A percentile compares a stretch with the other conserved stretches of the same genome.
phyloP scores from a whole-genome alignment of 2,113 vertebrate species.

The Pseudorasbora parva region DNA sequence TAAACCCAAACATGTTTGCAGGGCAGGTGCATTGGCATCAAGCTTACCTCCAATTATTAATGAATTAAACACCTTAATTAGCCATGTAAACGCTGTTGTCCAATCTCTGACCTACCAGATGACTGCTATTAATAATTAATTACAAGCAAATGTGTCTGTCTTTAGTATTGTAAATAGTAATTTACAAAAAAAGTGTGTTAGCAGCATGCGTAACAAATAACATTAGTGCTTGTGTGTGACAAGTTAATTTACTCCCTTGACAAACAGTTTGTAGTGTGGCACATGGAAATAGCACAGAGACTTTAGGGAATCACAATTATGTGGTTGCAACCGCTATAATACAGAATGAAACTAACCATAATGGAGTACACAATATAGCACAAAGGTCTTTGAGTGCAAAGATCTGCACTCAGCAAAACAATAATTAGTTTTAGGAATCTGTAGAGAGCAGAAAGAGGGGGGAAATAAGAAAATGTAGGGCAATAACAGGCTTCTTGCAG shows the following conservation, averaged over 20 bases:
- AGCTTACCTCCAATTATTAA: background rate
- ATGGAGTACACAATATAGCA: background rate
- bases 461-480: background rate
- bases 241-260: background rate
- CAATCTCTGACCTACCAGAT: slow-evolving; percentile 5
- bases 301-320: background rate
- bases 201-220: background rate
- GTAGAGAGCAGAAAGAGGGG: background rate
- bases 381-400: background rate
- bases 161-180: background rate
- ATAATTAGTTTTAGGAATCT: background rate
- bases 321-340: background rate
- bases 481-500: slow-evolving; percentile 10
- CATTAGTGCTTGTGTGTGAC: background rate
- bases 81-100: background rate
- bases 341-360: background rate
- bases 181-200: background rate
- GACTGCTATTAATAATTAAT: background rate
- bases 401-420: background rate
- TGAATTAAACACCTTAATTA: background rate
- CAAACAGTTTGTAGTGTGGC: background rate
- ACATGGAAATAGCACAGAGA: background rate
- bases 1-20: background rate
- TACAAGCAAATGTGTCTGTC: background rate
- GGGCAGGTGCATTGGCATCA: background rate